A percentile compares a stretch with the other conserved stretches of the same genome.
These are phyloP conservation scores for Amiota mariae DNA, from an alignment of 2,888 invertebrate species.

Conservation along the genomic window DNA sequence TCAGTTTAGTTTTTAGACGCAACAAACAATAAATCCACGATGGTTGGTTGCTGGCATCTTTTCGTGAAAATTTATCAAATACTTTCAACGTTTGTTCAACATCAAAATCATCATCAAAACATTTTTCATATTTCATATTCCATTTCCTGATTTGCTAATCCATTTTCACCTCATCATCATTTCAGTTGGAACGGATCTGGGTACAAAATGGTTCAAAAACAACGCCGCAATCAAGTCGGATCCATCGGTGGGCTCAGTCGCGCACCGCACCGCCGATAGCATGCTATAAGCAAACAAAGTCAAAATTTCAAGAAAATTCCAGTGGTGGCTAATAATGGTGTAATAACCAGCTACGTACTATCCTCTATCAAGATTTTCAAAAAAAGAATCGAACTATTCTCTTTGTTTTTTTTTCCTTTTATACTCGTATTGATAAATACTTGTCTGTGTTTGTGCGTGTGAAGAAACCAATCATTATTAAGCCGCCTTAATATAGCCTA, in stretches of 20 bases:
- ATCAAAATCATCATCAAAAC: slow-evolving; percentile 24
- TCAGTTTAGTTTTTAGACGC: slow-evolving; percentile 27
- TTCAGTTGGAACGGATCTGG: slow-evolving; percentile 62
- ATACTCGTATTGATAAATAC: no score
- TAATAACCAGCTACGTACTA: no score
- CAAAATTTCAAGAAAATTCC: neutral
- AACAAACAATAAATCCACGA: neutral
- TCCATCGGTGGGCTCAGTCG: slow-evolving; percentile 58
- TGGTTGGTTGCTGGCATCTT: slow-evolving; percentile 26
- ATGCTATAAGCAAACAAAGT: slow-evolving; percentile 46
- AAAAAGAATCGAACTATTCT: no score
- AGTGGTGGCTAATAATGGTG: no score
- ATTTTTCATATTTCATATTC: slow-evolving; percentile 32
- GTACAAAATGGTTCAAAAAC: slow-evolving; percentile 55
- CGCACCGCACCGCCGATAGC: slow-evolving; percentile 59
- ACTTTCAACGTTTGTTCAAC: slow-evolving; percentile 25
- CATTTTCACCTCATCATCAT: slow-evolving; percentile 45
- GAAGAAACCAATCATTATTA: no score
- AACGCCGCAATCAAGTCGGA: slow-evolving; percentile 39
- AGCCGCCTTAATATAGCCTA: no score
- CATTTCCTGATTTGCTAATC: slow-evolving; percentile 23
- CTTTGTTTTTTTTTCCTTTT: no score
- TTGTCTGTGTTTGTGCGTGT: no score
- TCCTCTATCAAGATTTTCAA: no score
- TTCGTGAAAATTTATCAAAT: slow-evolving; percentile 24